Evolutionary conservation across 2,888 invertebrate species (phyloP), one percentile per base, ranked within the genome.

Genomic region (Brachylomia viminalis): DNA sequence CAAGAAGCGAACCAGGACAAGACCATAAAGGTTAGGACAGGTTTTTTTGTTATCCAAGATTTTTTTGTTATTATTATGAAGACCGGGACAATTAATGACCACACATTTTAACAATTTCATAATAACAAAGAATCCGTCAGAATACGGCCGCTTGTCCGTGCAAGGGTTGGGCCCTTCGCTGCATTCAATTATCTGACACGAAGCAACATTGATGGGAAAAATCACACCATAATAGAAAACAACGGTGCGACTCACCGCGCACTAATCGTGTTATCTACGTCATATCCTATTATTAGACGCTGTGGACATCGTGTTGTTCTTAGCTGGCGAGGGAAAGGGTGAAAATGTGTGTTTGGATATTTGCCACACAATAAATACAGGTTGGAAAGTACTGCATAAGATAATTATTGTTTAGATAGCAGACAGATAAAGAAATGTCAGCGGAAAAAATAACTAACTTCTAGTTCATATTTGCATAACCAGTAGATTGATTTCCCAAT

Each of bases 131-230:
- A 38, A 23, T 17, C 30, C 15, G 1, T 61, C 87, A 86, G 91
- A 90, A 91, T 88, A 90, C 67, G 73, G 62, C 76, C 86, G 52
- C 68, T n/a, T 70, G 70, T 54, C 58, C 81, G 72, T 82, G 82
- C 85, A 89, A 88, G 91, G 90, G 89, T 80, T 71, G 73, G 85
- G 89, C 92, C 92, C 92, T 92, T 80, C 84, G 83, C 88, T 90
- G 91, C 90, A 91, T 92, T 90, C 91, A 92, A 92, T 92, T 91
- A 92, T 85, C 87, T 79, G 89, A 88, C 88, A 88, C 84, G 83
- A 87, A 87, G 80, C 90, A 88, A 84, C 84, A 85, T 79, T 87
- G 90, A 89, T 89, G 91, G 88, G 91, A 91, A 91, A 92, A 91
- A 92, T 92, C 91, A 90, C 90, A 85, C 84, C 86, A 79, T 86